Evolutionary conservation across 2,797 vertebrate species (phyloP).

Genomic region (Sebastes miniatus): DNA sequence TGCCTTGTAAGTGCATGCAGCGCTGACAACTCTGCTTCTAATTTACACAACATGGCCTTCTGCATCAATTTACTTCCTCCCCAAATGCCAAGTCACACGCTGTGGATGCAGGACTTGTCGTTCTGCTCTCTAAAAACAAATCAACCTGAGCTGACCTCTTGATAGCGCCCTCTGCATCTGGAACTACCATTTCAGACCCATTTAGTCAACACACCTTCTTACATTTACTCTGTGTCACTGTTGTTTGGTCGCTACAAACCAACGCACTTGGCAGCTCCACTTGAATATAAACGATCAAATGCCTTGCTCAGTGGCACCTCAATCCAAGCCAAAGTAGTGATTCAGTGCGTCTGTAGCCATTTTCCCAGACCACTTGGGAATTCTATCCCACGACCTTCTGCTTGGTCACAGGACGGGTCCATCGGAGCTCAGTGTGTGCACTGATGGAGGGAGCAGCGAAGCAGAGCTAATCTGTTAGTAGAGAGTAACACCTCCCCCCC

Average conservation of each 20-base stretch:
- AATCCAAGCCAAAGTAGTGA: background rate
- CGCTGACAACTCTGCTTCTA: conserved; percentile 1
- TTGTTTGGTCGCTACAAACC: background rate
- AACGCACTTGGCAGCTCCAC: background rate
- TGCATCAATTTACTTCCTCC: conserved; percentile 14
- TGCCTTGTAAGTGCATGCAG: background rate
- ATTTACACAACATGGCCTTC: conserved; percentile 2
- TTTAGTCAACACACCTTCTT: background rate
- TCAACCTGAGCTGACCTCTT: background rate
- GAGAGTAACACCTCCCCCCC: conserved; percentile 40
- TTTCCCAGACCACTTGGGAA: conserved; percentile 27
- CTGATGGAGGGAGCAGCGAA: conserved; percentile 43
- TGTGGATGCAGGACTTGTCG: background rate
- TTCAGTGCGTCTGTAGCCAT: background rate
- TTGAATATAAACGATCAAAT: background rate
- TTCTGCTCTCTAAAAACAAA: background rate
- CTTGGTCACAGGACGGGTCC: conserved; percentile 26
- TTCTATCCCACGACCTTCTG: conserved; percentile 20
- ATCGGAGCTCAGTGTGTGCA: background rate
- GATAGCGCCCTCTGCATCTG: rapidly evolving
- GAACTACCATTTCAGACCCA: background rate
- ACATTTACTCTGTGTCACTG: background rate
- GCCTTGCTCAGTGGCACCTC: conserved; percentile 7
- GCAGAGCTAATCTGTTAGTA: conserved; percentile 59
- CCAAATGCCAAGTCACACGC: background rate